phyloP scores from a whole-genome alignment of 2,888 invertebrate species.

The Lissocephala sabroskyi region DNA sequence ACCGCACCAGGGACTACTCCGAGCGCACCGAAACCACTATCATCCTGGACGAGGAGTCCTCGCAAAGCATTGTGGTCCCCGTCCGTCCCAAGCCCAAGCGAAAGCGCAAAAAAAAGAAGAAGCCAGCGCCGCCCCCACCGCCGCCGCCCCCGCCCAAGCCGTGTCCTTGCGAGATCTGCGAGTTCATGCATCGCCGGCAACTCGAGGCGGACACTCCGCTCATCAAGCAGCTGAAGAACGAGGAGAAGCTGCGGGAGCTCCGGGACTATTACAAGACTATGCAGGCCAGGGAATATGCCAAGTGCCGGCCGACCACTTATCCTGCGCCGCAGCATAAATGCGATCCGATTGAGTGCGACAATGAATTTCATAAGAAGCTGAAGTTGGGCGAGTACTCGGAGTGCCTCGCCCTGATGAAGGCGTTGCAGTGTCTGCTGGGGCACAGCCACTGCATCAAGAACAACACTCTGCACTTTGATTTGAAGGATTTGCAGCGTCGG shows the following conservation, averaged over 20 bases:
- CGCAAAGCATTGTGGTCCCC: no score
- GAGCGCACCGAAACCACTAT: no score
- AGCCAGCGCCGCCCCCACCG: neutral
- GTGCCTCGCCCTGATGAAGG: slow-evolving; percentile 21
- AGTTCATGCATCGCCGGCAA: slow-evolving; percentile 12
- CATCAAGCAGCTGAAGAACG: slow-evolving; percentile 26
- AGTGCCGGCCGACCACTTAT: neutral
- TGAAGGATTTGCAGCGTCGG: slow-evolving; percentile 29
- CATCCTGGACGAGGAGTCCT: no score
- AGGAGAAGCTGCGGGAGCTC: slow-evolving; percentile 11
- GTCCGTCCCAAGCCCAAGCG: no score
- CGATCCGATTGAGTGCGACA: slow-evolving; percentile 6
- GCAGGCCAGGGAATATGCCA: slow-evolving; percentile 6
- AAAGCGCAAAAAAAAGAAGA: neutral
- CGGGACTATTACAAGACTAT: slow-evolving; percentile 16
- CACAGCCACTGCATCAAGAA: slow-evolving; percentile 13
- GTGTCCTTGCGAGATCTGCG: slow-evolving; percentile 29
- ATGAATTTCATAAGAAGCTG: slow-evolving; percentile 7
- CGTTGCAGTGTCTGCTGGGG: slow-evolving; percentile 23
- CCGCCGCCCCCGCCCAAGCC: neutral
- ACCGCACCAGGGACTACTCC: no score
- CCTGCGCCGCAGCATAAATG: slow-evolving; percentile 11
- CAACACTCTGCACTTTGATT: slow-evolving; percentile 20
- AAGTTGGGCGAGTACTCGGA: slow-evolving; percentile 7
- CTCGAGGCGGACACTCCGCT: slow-evolving; percentile 23